These are phyloP conservation scores for Ips nitidus DNA, from an alignment of 1,140 invertebrate genomes.

Conservation along the genomic window DNA sequence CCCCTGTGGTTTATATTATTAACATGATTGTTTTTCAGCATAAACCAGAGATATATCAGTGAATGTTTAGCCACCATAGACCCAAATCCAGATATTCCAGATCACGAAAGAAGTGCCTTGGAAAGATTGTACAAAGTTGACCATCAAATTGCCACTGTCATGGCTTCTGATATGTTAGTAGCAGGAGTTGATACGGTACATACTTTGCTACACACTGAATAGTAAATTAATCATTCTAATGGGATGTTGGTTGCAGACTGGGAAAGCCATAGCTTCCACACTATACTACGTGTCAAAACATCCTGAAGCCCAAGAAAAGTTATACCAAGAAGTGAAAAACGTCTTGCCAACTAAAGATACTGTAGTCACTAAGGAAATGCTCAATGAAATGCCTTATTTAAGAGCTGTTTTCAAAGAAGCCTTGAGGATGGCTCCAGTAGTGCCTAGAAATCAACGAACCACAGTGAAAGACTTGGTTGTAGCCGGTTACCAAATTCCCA, in stretches of 20 bases:
- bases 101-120: slow-evolving; percentile 55
- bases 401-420: slow-evolving; percentile 68
- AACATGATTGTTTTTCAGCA: slow-evolving; percentile 17
- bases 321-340: slow-evolving; percentile 40
- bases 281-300: slow-evolving; percentile 45
- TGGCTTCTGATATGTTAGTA: slow-evolving; percentile 73
- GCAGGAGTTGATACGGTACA: slow-evolving; percentile 76
- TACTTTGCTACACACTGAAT: neutral
- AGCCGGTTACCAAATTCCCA: slow-evolving; percentile 61
- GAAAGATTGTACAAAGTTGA: slow-evolving; percentile 58
- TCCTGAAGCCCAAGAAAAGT: slow-evolving; percentile 39
- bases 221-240: neutral
- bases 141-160: slow-evolving; percentile 59
- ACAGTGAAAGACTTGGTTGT: slow-evolving; percentile 59
- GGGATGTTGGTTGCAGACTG: slow-evolving; percentile 37
- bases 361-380: slow-evolving; percentile 49
- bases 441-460: slow-evolving; percentile 55
- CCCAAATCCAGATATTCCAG: slow-evolving; percentile 37
- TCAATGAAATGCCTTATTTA: slow-evolving; percentile 62
- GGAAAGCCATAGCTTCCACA: slow-evolving; percentile 35
- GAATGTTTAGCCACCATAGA: slow-evolving; percentile 50
- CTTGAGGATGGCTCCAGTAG: slow-evolving; percentile 59
- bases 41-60: slow-evolving; percentile 47
- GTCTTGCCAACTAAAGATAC: slow-evolving; percentile 42
- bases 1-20: neutral